Base-by-base conservation (phyloP, 2,797 vertebrate genomes). In the Hylomyscus alleni region DNA sequence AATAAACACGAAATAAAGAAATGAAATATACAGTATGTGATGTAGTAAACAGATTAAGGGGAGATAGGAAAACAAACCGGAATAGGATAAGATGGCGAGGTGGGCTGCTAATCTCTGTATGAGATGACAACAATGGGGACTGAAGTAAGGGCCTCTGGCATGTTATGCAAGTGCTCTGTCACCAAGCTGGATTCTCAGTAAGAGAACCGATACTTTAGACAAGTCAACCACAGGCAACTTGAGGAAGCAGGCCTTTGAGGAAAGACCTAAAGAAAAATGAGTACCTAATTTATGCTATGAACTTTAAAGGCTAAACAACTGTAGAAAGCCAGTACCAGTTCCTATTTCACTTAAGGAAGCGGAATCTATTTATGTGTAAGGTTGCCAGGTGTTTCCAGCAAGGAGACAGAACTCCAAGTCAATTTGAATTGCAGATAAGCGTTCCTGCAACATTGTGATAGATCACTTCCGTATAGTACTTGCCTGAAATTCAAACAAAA, bases 191-290 rank as follows among this genome's bases (percentile, higher is more conserved):
- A 60, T 31, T 60, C 58, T 37, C 2, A 50, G 29, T 58, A 7
- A 50, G 31, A 75, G 1, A 4, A 22, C 62, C 44, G 85, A 56
- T 47, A 81, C 73, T 85, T 92, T 69, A 82, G 31, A 73, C 47
- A 82, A 65, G 6, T 89, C 69, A 84, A 77, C 2, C 2, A 44
- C n/a, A 34, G 4, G 13, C 40, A 20, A 31, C 54, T 67, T 75
- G 6, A 56, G 34, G 26, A 78, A 62, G 20, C 17, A 44, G 15
- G 4, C 14, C 81, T 90, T 78, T 82, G 52, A 95, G 22, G 19
- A 84, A 73, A 94, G 54, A 94, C 24, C 12, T 67, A 54, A 75
- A 86, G n/a, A 89, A 84, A 84, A 52, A 37, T 40, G 1, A 96
- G 56, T 14, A 56, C 2, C 12, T 86, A 14, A 58, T 85, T 88